Conservation (phyloP, 2,797 vertebrate genomes). For the Sus cebifrons region DNA sequence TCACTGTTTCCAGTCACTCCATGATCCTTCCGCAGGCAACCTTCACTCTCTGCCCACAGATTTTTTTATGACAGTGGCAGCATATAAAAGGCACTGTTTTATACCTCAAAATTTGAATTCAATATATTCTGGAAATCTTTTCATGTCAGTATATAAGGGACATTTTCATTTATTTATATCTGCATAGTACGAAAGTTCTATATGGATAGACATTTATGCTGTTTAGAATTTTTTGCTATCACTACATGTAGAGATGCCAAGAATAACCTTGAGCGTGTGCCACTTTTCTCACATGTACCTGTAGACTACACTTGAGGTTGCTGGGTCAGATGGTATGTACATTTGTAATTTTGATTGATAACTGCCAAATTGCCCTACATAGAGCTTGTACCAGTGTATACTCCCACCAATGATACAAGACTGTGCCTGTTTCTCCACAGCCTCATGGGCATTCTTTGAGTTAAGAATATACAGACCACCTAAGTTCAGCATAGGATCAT, state of each 20-base stretch:
- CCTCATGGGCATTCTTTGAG: neutral
- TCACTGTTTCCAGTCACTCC: neutral
- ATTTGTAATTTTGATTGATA: conserved; percentile 14
- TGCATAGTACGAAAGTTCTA: neutral
- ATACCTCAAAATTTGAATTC: conserved; percentile 36
- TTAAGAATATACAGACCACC: neutral
- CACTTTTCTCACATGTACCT: neutral
- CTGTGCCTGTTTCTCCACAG: neutral
- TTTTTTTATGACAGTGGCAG: neutral
- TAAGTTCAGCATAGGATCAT: neutral
- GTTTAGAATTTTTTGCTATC: neutral
- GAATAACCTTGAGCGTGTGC: neutral
- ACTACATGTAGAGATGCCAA: neutral
- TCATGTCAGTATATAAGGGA: neutral
- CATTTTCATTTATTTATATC: neutral
- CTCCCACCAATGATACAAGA: neutral
- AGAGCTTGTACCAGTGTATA: neutral
- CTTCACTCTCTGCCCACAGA: neutral
- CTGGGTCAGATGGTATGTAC: neutral
- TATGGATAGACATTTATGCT: neutral
- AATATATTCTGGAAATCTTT: neutral
- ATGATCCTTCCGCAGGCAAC: neutral
- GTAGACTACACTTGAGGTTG: neutral
- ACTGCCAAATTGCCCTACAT: neutral
- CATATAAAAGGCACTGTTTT: conserved; percentile 26